Evolutionary conservation across 2,888 invertebrate species (phyloP).

Genomic region (Idaea aversata): DNA sequence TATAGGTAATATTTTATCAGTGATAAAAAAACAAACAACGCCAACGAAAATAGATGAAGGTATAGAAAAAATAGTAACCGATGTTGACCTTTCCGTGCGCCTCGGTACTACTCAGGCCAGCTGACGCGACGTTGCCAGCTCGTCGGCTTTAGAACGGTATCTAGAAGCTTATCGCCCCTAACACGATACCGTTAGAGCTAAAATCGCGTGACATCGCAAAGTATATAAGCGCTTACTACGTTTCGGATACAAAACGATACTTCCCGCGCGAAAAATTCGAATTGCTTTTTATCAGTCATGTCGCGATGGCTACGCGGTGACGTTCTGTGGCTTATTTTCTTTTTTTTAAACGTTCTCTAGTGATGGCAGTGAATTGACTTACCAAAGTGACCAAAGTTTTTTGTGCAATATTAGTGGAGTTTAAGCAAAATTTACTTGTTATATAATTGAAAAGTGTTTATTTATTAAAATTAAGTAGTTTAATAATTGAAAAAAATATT

Average conservation of each 20-base stretch:
- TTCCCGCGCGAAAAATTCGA: constrained; percentile 80
- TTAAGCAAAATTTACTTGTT: constrained; percentile 9
- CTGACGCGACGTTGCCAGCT: constrained; percentile 78
- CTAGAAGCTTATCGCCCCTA: constrained; percentile 73
- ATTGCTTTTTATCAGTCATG: constrained; percentile 76
- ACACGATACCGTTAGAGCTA: constrained; percentile 39
- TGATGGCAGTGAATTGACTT: constrained; percentile 7
- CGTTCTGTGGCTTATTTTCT: constrained; percentile 35
- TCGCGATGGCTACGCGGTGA: constrained; percentile 43
- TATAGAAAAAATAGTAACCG: constrained; percentile 73
- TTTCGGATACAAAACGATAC: constrained; percentile 59
- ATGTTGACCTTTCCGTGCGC: constrained; percentile 77
- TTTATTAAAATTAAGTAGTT: neutral
- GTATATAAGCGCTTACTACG: constrained; percentile 74
- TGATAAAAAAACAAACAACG: constrained; percentile 57
- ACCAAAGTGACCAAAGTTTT: constrained; percentile 26
- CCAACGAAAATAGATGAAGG: constrained; percentile 64
- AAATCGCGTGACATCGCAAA: constrained; percentile 47
- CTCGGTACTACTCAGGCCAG: constrained; percentile 74
- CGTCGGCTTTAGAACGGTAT: constrained; percentile 51
- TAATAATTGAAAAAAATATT: neutral
- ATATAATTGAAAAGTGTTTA: constrained; percentile 4
- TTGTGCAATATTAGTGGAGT: constrained; percentile 16
- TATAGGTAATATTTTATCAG: constrained; percentile 31
- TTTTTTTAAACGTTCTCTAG: constrained; percentile 18